A percentile compares a stretch with the other conserved stretches of the same genome.
phyloP scores from a whole-genome alignment of 2,113 vertebrate genomes.

The Petrocephalus zakoni region DNA sequence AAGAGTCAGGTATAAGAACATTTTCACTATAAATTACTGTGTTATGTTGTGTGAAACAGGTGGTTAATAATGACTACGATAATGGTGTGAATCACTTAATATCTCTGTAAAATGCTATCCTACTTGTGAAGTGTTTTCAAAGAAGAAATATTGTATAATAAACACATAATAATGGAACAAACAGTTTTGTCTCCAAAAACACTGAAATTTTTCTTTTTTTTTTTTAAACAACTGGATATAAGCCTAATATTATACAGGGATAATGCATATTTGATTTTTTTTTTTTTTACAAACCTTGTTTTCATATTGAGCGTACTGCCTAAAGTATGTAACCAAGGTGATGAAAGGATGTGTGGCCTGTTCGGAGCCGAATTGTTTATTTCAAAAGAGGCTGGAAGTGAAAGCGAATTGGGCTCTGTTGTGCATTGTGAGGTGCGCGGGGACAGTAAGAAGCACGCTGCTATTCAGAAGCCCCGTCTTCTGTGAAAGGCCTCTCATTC shows the following conservation, averaged over 20 bases:
- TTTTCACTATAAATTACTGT: neutral
- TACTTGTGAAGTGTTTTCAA: neutral
- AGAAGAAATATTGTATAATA: neutral
- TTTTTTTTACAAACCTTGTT: neutral
- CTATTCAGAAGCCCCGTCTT: neutral
- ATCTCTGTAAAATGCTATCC: neutral
- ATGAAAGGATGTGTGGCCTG: conserved; percentile 7
- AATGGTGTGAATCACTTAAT: neutral
- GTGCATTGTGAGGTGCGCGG: neutral
- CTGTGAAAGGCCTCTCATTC: neutral
- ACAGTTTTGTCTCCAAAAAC: neutral
- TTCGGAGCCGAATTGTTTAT: neutral
- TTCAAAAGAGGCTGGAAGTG: neutral
- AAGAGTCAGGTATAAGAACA: neutral
- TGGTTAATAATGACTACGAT: neutral
- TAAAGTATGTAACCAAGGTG: neutral
- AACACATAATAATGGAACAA: neutral
- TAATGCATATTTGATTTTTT: neutral
- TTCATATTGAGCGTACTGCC: neutral
- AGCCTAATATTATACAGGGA: neutral
- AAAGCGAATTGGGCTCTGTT: neutral
- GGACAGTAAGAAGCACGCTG: conserved; percentile 5
- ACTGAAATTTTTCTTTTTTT: neutral
- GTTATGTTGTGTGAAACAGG: neutral
- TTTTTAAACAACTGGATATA: neutral